Evolutionary conservation across 2,888 invertebrate species (phyloP).

Genomic region (Nycteola revayana): DNA sequence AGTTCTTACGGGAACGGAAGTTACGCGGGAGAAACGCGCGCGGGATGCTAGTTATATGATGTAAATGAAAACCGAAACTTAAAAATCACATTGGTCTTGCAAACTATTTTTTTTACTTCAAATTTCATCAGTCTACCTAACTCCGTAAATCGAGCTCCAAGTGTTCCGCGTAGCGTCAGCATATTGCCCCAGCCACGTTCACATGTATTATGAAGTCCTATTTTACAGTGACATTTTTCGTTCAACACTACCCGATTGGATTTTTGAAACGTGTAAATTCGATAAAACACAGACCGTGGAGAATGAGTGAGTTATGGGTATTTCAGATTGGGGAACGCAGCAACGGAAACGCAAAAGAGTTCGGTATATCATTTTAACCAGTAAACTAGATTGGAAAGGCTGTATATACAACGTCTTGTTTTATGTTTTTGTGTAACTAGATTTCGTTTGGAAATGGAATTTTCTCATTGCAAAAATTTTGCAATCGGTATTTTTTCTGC

Average conservation of each 20-base stretch:
- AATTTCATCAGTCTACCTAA: constrained; percentile 53
- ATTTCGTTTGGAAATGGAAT: constrained; percentile 11
- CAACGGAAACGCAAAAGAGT: constrained; percentile 23
- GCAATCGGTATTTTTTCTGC: too few species aligned
- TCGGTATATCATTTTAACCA: constrained; percentile 28
- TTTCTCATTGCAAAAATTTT: neutral
- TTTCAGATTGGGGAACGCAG: constrained; percentile 29
- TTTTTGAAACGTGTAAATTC: constrained; percentile 78
- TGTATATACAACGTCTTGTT: constrained; percentile 11
- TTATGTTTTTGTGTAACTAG: constrained; percentile 8
- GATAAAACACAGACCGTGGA: constrained; percentile 58
- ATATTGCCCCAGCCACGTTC: constrained; percentile 65
- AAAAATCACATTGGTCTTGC: too few species aligned
- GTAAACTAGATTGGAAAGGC: constrained; percentile 19
- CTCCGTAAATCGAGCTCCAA: constrained; percentile 68
- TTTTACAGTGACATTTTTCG: constrained; percentile 76
- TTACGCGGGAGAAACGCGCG: too few species aligned
- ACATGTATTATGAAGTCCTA: constrained; percentile 73
- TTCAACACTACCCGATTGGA: constrained; percentile 70
- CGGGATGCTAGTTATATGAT: too few species aligned
- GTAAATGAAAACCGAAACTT: too few species aligned
- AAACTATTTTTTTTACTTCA: constrained; percentile 41
- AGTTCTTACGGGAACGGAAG: too few species aligned
- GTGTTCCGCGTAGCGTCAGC: constrained; percentile 62
- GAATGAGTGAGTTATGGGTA: constrained; percentile 45